phyloP scores from a whole-genome alignment of 2,888 invertebrate species.

The Hyles lineata region DNA sequence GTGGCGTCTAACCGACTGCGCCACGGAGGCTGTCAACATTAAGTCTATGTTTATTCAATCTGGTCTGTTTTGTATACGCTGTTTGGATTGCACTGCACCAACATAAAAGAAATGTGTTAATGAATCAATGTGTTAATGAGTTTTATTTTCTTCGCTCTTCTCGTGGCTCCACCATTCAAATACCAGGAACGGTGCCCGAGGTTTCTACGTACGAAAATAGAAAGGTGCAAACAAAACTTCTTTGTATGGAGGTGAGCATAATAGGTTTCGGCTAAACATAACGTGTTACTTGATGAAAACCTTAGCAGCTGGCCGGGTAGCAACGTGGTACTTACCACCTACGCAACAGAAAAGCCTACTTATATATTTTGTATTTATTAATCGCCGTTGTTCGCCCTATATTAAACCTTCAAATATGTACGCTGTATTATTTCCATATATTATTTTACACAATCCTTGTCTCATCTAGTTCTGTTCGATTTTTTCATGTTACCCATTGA shows the following conservation, averaged over 20 bases:
- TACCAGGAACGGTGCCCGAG: slow-evolving; percentile 30
- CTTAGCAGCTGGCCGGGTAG: neutral
- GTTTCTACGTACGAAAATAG: slow-evolving; percentile 31
- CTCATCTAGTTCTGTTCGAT: no score
- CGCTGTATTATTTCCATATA: no score
- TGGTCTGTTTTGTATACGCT: no score
- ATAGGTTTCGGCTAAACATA: slow-evolving; percentile 33
- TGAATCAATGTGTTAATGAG: neutral
- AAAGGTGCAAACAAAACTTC: slow-evolving; percentile 15
- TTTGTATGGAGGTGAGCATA: slow-evolving; percentile 34
- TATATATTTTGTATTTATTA: neutral
- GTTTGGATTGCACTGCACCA: no score
- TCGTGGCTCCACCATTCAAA: slow-evolving; percentile 16
- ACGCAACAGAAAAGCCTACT: no score
- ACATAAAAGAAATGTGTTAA: neutral
- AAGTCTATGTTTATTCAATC: no score
- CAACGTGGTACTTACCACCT: slow-evolving; percentile 5
- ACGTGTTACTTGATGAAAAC: slow-evolving; percentile 32
- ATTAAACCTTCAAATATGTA: no score
- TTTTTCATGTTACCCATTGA: no score
- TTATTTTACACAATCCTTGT: no score
- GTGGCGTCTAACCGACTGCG: no score
- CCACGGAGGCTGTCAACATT: no score
- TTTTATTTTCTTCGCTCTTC: neutral
- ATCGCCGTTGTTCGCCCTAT: neutral